Percentiles rank a stretch among this genome's conserved stretches.
Conservation (phyloP, 2,797 vertebrate genomes). For the Chiloscyllium punctatum region DNA sequence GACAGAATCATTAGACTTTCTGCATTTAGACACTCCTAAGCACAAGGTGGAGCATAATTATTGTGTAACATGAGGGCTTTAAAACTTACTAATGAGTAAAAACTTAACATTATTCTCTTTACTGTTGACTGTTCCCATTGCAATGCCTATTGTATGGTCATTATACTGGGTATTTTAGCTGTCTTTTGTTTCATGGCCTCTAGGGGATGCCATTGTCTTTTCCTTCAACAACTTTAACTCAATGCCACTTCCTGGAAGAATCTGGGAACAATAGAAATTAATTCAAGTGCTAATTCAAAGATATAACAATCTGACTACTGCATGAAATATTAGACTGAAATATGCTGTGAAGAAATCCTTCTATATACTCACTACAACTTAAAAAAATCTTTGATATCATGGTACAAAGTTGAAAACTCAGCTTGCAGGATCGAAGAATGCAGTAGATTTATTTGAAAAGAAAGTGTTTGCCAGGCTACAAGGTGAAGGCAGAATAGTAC, state of each 20-base stretch:
- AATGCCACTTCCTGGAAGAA: background rate
- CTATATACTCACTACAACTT: background rate
- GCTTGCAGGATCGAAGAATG: background rate
- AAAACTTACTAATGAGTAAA: background rate
- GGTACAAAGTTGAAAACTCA: background rate
- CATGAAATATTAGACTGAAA: background rate
- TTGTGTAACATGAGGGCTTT: background rate
- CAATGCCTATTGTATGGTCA: background rate
- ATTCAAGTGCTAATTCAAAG: background rate
- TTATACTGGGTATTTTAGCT: background rate
- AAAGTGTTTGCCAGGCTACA: too few species aligned
- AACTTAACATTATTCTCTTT: background rate
- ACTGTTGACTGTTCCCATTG: background rate
- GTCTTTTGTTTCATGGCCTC: constrained; percentile 29
- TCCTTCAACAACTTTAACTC: constrained; percentile 7
- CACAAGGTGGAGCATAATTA: background rate
- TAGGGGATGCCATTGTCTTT: constrained; percentile 35
- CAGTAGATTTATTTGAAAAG: background rate
- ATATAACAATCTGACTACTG: background rate
- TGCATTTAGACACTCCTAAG: background rate
- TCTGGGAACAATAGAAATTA: background rate
- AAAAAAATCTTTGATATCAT: background rate
- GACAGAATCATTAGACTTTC: background rate
- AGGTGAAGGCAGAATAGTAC: too few species aligned
- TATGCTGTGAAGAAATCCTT: background rate